These are phyloP conservation scores for Eurystomus glaucurus DNA, from an alignment of 2,797 vertebrate species.

Conservation along the genomic window DNA sequence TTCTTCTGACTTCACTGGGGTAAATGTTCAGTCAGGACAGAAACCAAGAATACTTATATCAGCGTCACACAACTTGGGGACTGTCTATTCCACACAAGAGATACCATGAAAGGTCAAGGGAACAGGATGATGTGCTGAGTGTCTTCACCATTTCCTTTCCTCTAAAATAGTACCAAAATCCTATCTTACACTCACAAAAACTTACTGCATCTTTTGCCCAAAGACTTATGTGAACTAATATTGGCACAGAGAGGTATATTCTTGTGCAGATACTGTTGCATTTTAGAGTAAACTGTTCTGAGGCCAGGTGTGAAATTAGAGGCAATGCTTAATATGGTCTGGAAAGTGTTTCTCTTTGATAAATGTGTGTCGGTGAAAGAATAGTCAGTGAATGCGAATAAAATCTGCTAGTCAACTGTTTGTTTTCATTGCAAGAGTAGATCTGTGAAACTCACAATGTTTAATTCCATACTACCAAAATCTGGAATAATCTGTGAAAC, in stretches of 20 bases:
- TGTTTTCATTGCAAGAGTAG: background rate
- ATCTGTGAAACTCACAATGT: background rate
- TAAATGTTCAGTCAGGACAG: background rate
- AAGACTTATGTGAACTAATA: background rate
- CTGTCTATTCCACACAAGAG: background rate
- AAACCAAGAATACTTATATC: background rate
- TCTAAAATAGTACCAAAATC: background rate
- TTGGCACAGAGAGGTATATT: background rate
- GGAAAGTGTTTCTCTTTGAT: background rate
- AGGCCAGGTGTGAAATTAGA: background rate
- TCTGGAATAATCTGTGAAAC: background rate
- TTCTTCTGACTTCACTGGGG: background rate
- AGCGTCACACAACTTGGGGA: background rate
- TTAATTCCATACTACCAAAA: background rate
- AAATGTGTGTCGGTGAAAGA: background rate
- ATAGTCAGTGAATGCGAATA: background rate
- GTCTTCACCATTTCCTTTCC: background rate
- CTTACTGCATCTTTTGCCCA: background rate
- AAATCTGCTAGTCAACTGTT: background rate
- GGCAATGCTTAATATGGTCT: background rate
- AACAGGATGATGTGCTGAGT: background rate
- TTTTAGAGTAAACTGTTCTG: background rate
- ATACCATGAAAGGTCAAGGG: background rate
- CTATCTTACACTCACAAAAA: background rate
- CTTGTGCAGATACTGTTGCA: background rate